Evolutionary conservation across 2,113 vertebrate genomes (phyloP).

Genomic region (cattle (Bos taurus)): DNA sequence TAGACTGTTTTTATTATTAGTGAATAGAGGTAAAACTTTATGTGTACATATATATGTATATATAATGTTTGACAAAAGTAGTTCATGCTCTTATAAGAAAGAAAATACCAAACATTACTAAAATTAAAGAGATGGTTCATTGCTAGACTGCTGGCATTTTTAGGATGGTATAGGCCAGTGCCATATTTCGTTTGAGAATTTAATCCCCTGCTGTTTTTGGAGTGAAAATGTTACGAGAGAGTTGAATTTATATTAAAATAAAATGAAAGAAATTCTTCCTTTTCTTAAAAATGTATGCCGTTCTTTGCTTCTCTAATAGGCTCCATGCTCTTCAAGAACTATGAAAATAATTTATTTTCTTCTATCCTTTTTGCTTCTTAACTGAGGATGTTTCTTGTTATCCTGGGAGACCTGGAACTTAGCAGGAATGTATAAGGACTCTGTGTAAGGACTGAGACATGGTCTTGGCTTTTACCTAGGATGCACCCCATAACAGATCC

Average conservation of each 20-base stretch:
- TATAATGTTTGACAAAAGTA: not conserved
- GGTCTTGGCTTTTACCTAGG: constrained; percentile 76
- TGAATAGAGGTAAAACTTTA: not conserved
- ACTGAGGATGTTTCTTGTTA: constrained; percentile 30
- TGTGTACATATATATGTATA: not conserved
- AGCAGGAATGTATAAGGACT: constrained; percentile 55
- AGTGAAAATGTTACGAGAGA: not conserved
- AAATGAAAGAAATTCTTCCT: not conserved
- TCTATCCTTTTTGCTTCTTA: constrained; percentile 32
- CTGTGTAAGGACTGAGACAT: constrained; percentile 73
- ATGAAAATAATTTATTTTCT: constrained; percentile 60
- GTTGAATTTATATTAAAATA: not conserved
- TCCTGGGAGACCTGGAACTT: constrained; percentile 65
- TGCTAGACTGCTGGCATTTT: not conserved
- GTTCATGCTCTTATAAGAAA: not conserved
- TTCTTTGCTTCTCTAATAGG: not conserved
- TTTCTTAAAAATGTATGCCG: not conserved
- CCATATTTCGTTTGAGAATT: not conserved
- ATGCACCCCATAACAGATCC: constrained; percentile 79
- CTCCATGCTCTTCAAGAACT: not conserved
- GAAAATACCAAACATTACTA: not conserved
- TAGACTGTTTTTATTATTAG: not conserved
- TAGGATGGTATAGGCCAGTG: not conserved
- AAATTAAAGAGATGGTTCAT: not conserved
- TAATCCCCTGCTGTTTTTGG: not conserved